Evolutionary conservation across 1,140 invertebrate species (phyloP).

Genomic region (Drosophila sechellia): DNA sequence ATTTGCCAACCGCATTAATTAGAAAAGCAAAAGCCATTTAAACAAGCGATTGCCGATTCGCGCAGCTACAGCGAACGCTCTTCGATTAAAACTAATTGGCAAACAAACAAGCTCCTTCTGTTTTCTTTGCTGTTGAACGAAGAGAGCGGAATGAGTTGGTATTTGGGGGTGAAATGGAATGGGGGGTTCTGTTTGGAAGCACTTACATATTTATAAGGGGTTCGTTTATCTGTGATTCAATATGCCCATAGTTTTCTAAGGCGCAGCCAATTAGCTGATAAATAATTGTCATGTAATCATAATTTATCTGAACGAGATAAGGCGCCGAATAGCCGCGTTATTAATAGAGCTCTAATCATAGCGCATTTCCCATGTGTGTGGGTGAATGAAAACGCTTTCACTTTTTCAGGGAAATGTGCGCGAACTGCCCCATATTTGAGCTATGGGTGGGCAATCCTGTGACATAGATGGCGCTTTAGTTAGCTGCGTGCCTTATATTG

Average conservation of each 20-base stretch:
- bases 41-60: constrained; percentile 48
- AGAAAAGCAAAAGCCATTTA: constrained; percentile 56
- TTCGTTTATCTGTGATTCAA: constrained; percentile 18
- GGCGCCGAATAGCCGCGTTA: constrained; percentile 10
- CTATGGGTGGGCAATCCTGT: too few relatives aligned
- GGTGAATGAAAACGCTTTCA: background rate
- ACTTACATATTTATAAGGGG: background rate
- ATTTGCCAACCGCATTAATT: constrained; percentile 69
- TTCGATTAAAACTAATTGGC: constrained; percentile 78
- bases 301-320: constrained; percentile 37
- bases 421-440: constrained; percentile 1
- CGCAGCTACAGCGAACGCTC: constrained; percentile 30
- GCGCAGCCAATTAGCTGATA: constrained; percentile 36
- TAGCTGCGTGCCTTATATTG: too few relatives aligned
- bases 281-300: constrained; percentile 18
- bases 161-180: background rate
- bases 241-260: constrained; percentile 12
- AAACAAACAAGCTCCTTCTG: constrained; percentile 48
- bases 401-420: background rate
- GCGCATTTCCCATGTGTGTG: background rate
- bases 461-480: too few relatives aligned
- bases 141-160: constrained; percentile 3
- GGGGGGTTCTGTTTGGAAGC: too few relatives aligned
- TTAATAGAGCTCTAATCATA: constrained; percentile 27
- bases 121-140: background rate